Conservation (phyloP, 2,113 vertebrate genomes). For the Paramormyrops kingsleyae region DNA sequence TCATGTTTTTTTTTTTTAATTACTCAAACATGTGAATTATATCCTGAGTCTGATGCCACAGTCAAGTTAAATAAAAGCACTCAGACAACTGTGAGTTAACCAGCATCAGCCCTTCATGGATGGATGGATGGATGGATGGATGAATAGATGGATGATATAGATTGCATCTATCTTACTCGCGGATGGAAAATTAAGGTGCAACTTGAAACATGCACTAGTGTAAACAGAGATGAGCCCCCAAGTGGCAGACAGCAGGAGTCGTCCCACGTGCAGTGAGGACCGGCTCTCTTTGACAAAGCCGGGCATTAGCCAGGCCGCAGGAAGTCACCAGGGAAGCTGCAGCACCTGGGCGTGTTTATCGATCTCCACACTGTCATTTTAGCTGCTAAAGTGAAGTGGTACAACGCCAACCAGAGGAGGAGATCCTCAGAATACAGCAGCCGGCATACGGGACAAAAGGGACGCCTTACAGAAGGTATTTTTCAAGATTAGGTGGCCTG, state of each 20-base stretch:
- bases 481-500: constrained; percentile 73
- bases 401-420: constrained; percentile 46
- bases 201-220: neutral
- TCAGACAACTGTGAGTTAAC: neutral
- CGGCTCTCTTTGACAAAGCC: constrained; percentile 28
- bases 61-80: neutral
- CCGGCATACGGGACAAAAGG: constrained; percentile 40
- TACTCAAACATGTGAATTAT: neutral
- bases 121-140: neutral
- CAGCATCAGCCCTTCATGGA: neutral
- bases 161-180: neutral
- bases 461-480: constrained; percentile 68
- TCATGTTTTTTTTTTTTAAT: neutral
- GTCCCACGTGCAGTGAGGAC: neutral
- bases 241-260: constrained; percentile 10
- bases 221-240: neutral
- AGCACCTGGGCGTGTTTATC: constrained; percentile 50
- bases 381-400: constrained; percentile 39
- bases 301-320: constrained; percentile 3
- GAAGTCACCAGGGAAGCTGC: constrained; percentile 8
- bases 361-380: constrained; percentile 49
- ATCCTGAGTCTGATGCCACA: neutral
- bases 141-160: neutral
- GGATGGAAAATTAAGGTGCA: neutral
- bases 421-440: constrained; percentile 41